Evolutionary conservation across 2,797 vertebrate genomes (phyloP).

Genomic region (Sebastes dallii): DNA sequence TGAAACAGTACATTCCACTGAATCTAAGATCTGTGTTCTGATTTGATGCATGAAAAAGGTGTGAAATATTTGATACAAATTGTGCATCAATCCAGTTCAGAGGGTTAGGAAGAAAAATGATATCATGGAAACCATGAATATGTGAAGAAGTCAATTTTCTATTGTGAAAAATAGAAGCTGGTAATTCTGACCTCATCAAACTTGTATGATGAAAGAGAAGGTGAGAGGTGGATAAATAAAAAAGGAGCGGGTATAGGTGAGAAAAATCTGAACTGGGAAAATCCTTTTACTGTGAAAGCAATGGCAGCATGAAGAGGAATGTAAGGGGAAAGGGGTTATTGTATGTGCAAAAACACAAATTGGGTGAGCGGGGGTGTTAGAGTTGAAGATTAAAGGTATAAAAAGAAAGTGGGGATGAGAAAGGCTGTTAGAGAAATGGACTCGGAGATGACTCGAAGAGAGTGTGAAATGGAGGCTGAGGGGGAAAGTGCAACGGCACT

Average conservation of each 20-base stretch:
- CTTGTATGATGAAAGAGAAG: constrained; percentile 25
- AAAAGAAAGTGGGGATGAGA: constrained; percentile 38
- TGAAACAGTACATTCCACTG: neutral
- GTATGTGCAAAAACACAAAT: constrained; percentile 35
- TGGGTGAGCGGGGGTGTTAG: constrained; percentile 34
- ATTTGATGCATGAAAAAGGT: neutral
- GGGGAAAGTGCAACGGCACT: neutral
- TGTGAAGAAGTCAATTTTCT: neutral
- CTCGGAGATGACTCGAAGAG: neutral
- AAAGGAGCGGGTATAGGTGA: constrained; percentile 26
- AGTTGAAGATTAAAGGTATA: constrained; percentile 29
- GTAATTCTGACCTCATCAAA: constrained; percentile 29
- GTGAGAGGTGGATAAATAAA: constrained; percentile 34
- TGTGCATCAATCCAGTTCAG: neutral
- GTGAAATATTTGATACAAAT: neutral
- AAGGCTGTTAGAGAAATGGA: constrained; percentile 28
- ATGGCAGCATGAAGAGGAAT: neutral
- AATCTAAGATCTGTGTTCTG: neutral
- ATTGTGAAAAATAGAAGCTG: neutral
- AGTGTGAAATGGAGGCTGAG: neutral
- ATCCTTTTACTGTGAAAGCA: constrained; percentile 43
- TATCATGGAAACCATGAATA: neutral
- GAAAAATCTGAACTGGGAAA: constrained; percentile 33
- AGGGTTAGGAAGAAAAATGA: neutral
- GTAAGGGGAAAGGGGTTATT: neutral